Percentiles rank a stretch among this genome's conserved stretches.
phyloP scores from a whole-genome alignment of 2,797 vertebrate genomes.

The Cynopterus sphinx region DNA sequence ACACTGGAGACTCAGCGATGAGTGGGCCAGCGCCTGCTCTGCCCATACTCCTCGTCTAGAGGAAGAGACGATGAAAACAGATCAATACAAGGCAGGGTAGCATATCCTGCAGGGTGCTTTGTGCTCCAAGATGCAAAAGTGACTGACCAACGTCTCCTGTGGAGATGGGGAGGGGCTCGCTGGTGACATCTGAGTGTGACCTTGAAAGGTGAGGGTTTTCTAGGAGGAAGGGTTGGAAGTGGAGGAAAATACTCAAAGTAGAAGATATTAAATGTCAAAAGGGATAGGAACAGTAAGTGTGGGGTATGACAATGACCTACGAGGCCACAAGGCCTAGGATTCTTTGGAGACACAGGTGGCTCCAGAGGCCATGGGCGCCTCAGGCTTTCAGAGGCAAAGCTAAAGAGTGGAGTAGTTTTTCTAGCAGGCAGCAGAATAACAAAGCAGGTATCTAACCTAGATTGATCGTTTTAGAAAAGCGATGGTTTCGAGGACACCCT shows the following conservation, averaged over 20 bases:
- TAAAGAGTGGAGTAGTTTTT: not conserved
- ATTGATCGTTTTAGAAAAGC: not conserved
- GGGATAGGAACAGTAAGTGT: not conserved
- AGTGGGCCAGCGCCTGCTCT: not conserved
- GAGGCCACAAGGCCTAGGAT: not conserved
- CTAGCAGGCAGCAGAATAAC: not conserved
- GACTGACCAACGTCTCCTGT: not conserved
- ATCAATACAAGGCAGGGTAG: not conserved
- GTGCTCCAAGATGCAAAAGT: not conserved
- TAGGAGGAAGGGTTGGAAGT: not conserved
- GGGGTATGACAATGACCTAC: not conserved
- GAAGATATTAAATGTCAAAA: not conserved
- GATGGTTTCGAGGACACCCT: not conserved
- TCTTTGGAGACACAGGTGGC: not conserved
- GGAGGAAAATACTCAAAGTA: not conserved
- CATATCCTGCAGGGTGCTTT: not conserved
- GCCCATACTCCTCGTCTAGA: rapidly evolving
- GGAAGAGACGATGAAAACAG: not conserved
- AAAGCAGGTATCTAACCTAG: not conserved
- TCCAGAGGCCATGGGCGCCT: not conserved
- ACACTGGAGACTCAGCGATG: not conserved
- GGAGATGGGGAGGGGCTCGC: not conserved
- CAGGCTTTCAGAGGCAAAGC: not conserved
- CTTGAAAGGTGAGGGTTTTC: not conserved
- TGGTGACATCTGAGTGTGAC: not conserved